Percentiles rank a stretch among this genome's conserved stretches.
Evolutionary conservation across 2,888 invertebrate species (phyloP).

Genomic region (Microctonus hyperodae): DNA sequence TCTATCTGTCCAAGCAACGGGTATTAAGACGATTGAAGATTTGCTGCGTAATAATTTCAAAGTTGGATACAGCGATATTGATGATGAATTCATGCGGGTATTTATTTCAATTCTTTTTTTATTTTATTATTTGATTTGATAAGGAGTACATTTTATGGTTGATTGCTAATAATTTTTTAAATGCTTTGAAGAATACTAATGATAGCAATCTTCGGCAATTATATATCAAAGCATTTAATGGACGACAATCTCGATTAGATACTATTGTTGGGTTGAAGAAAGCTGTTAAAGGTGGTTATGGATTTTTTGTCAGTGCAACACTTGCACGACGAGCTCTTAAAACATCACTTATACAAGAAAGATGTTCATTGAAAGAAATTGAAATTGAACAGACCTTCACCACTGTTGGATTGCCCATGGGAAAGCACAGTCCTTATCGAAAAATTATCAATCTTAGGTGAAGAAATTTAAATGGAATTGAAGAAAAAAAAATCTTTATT

Average conservation of each 20-base stretch:
- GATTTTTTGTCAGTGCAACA: constrained; percentile 71
- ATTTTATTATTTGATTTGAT: neutral
- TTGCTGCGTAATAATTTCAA: constrained; percentile 69
- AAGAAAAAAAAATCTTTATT: too few relatives aligned
- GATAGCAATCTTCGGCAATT: constrained; percentile 67
- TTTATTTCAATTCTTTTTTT: too few relatives aligned
- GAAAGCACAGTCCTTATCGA: constrained; percentile 68
- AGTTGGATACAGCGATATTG: constrained; percentile 70
- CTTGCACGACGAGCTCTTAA: constrained; percentile 66
- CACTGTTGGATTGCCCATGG: constrained; percentile 68
- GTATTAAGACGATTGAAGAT: constrained; percentile 68
- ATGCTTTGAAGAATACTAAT: constrained; percentile 65
- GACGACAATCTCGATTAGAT: constrained; percentile 52
- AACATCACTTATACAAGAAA: constrained; percentile 59
- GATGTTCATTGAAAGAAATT: constrained; percentile 68
- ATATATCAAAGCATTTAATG: constrained; percentile 62
- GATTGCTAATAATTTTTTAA: too few relatives aligned
- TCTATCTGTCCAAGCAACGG: constrained; percentile 68
- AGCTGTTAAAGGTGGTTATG: constrained; percentile 67
- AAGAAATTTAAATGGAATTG: neutral
- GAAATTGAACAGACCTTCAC: constrained; percentile 68
- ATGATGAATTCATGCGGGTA: constrained; percentile 72
- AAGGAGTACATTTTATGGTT: neutral
- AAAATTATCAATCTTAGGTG: constrained; percentile 69
- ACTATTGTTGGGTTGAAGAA: constrained; percentile 65